A percentile compares a stretch with the other conserved stretches of the same genome.
phyloP scores from a whole-genome alignment of 2,797 vertebrate genomes.

The Myiothlypis chrysogaster region DNA sequence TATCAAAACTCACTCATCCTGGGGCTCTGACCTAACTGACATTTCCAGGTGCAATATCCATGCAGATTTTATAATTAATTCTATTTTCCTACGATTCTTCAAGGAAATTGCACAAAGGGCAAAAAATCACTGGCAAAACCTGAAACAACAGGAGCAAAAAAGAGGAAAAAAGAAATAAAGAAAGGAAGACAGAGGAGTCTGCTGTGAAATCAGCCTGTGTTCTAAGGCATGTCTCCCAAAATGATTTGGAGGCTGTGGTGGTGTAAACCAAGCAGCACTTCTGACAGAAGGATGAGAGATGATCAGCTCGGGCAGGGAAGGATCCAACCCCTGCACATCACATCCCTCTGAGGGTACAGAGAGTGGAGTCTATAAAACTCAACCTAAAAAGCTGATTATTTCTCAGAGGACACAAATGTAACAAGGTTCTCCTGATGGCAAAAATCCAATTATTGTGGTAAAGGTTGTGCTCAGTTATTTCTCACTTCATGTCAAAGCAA shows the following conservation, averaged over 20 bases:
- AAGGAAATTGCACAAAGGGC: neutral
- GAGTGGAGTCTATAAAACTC: slow-evolving; percentile 65
- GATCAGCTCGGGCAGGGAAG: neutral
- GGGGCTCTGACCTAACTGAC: neutral
- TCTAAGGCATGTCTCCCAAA: neutral
- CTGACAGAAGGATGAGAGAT: neutral
- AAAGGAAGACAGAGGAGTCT: neutral
- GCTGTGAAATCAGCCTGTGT: slow-evolving; percentile 18
- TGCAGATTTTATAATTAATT: neutral
- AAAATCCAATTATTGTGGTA: slow-evolving; percentile 67
- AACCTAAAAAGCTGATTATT: slow-evolving; percentile 55
- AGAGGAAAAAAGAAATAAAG: neutral
- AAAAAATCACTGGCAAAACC: neutral
- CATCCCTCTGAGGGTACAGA: slow-evolving; percentile 39
- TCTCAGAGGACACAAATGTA: slow-evolving; percentile 61
- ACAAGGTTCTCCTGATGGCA: slow-evolving; percentile 63
- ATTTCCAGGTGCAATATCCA: neutral
- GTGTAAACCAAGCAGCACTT: neutral
- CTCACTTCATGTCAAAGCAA: slow-evolving; percentile 52
- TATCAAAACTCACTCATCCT: neutral
- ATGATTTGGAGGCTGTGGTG: neutral
- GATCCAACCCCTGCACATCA: neutral
- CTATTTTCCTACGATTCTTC: neutral
- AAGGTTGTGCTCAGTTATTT: slow-evolving; percentile 59
- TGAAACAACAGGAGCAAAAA: neutral